phyloP scores from a whole-genome alignment of 2,888 invertebrate genomes.

The Agonopterix arenella region DNA sequence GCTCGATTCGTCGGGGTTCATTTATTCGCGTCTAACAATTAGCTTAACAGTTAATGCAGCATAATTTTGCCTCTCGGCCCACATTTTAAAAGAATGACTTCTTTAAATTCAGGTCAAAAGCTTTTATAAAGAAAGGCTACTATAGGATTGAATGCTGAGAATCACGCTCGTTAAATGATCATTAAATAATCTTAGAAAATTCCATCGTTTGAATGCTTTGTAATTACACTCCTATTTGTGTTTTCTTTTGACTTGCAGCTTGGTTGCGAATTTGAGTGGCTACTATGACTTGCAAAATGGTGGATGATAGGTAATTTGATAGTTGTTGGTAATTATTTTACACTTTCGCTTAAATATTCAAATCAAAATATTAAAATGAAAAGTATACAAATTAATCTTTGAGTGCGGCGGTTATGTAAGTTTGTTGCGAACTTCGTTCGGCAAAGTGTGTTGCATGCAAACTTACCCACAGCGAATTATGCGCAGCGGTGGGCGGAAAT shows the following conservation, averaged over 20 bases:
- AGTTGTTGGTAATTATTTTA: too few relatives aligned
- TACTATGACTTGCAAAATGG: slow-evolving; percentile 1
- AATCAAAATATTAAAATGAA: too few relatives aligned
- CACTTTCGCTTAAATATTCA: too few relatives aligned
- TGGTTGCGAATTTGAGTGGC: slow-evolving; percentile 4
- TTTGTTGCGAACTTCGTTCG: too few relatives aligned
- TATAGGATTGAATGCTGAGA: slow-evolving; percentile 15
- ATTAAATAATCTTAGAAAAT: slow-evolving; percentile 16
- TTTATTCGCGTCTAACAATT: slow-evolving; percentile 19
- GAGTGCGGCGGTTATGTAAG: too few relatives aligned
- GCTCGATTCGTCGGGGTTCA: slow-evolving; percentile 12
- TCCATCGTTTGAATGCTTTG: slow-evolving; percentile 14
- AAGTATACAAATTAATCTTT: too few relatives aligned
- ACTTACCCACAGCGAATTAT: slow-evolving; percentile 8
- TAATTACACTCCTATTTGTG: slow-evolving; percentile 19
- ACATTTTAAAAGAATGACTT: slow-evolving; percentile 11
- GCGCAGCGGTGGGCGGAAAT: slow-evolving; percentile 10
- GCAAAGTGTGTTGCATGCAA: too few relatives aligned
- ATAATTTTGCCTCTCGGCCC: slow-evolving; percentile 19
- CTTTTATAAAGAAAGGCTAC: slow-evolving; percentile 14
- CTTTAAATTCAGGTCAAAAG: slow-evolving; percentile 12
- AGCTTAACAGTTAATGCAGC: slow-evolving; percentile 15
- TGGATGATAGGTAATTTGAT: too few relatives aligned
- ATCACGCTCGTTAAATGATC: slow-evolving; percentile 20
- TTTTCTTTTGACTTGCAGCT: slow-evolving; percentile 9